Evolutionary conservation across 2,888 invertebrate species (phyloP).

Genomic region (Watsonalla binaria): DNA sequence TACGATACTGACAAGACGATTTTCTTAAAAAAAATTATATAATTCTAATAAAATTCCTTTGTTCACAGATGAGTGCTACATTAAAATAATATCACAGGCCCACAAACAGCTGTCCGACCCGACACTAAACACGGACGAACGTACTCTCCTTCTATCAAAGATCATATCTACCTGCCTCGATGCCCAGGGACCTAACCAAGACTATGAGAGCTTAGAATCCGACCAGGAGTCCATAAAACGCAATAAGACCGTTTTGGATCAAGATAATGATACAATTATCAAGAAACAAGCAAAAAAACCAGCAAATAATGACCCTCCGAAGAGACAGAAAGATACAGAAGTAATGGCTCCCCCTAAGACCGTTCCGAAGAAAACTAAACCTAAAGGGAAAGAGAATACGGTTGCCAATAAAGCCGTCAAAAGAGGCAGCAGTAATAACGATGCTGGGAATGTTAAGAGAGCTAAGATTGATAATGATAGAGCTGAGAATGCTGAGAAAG

Average conservation of each 20-base stretch:
- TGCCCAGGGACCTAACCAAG: slow-evolving; percentile 28
- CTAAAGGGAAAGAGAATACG: slow-evolving; percentile 32
- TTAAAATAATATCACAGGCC: slow-evolving; percentile 45
- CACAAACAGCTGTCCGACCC: slow-evolving; percentile 54
- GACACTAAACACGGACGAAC: slow-evolving; percentile 46
- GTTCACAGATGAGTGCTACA: slow-evolving; percentile 49
- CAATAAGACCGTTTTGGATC: slow-evolving; percentile 19
- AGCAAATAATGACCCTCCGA: slow-evolving; percentile 1
- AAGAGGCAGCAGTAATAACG: neutral
- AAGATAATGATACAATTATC: slow-evolving; percentile 21
- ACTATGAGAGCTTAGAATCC: slow-evolving; percentile 31
- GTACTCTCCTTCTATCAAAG: slow-evolving; percentile 47
- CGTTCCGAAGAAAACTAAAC: slow-evolving; percentile 49
- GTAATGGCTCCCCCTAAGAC: slow-evolving; percentile 62
- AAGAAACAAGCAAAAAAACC: neutral
- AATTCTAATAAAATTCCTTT: neutral
- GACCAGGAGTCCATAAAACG: slow-evolving; percentile 33
- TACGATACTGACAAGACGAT: no score
- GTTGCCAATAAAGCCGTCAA: slow-evolving; percentile 4
- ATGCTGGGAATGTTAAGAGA: slow-evolving; percentile 8
- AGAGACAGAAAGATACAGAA: slow-evolving; percentile 29
- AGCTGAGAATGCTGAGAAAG: neutral
- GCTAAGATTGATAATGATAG: neutral
- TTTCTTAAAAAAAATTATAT: no score
- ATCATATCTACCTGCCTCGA: slow-evolving; percentile 57